phyloP scores from a whole-genome alignment of 2,113 vertebrate genomes.

The Noturus placidus region DNA sequence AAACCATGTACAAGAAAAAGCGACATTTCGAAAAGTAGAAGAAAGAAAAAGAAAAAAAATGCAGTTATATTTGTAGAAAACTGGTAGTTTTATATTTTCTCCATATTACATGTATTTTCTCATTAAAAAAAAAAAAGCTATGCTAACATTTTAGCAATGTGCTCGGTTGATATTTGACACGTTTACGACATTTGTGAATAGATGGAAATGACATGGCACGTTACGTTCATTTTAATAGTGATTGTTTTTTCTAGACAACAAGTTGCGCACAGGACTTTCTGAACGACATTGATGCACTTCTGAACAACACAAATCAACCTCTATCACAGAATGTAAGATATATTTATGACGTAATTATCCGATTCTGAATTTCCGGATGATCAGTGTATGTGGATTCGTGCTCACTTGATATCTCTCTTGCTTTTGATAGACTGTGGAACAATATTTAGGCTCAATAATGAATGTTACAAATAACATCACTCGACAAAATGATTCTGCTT shows the following conservation, averaged over 20 bases:
- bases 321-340: not conserved
- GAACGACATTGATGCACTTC: not conserved
- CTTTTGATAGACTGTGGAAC: not conserved
- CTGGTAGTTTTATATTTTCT: not conserved
- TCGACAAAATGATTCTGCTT: not conserved
- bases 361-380: not conserved
- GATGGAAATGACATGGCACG: not conserved
- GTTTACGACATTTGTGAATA: not conserved
- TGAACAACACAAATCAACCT: not conserved
- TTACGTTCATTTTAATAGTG: not conserved
- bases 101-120: not conserved
- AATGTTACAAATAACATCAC: not conserved
- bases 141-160: not conserved
- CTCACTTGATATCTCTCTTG: not conserved
- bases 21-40: too few species aligned
- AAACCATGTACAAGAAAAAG: too few species aligned
- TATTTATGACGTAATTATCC: too few species aligned
- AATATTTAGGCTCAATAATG: not conserved
- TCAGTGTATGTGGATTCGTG: not conserved
- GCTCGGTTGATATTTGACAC: not conserved
- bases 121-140: not conserved
- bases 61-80: not conserved
- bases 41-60: too few species aligned
- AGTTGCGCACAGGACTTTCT: rapidly evolving
- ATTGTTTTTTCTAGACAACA: not conserved